Conservation (phyloP, 2,888 invertebrate genomes). For the Isotomurus palustris region DNA sequence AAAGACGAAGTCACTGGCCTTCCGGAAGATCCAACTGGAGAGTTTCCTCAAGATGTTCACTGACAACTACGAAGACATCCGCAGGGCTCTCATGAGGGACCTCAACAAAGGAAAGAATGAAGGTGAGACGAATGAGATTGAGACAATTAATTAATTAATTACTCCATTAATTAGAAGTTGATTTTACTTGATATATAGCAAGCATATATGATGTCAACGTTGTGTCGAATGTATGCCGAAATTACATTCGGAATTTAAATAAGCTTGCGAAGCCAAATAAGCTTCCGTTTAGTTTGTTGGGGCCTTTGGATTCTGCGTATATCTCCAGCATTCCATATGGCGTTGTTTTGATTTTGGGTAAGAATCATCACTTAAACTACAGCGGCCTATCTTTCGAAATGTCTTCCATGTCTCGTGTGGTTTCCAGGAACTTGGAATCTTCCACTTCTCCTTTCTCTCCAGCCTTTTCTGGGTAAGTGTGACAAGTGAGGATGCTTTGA, state of each 20-base stretch:
- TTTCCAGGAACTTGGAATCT: conserved; percentile 88
- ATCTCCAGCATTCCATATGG: conserved; percentile 78
- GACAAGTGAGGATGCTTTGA: background rate
- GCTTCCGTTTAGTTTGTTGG: too few relatives aligned
- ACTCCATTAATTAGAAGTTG: too few relatives aligned
- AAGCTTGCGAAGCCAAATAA: too few relatives aligned
- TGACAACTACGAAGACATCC: conserved; percentile 69
- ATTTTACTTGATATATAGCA: too few relatives aligned
- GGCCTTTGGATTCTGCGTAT: background rate
- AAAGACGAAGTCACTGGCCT: conserved; percentile 70
- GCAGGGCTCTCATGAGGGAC: conserved; percentile 71
- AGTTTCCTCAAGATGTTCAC: conserved; percentile 69
- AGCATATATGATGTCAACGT: too few relatives aligned
- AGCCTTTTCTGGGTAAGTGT: conserved; percentile 54
- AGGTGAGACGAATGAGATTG: too few relatives aligned
- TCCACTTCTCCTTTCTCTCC: conserved; percentile 74
- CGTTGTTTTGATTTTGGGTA: conserved; percentile 69
- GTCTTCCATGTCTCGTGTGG: conserved; percentile 44
- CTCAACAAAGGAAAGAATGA: conserved; percentile 59
- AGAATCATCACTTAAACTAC: background rate
- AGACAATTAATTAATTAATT: too few relatives aligned
- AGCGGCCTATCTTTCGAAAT: conserved; percentile 43
- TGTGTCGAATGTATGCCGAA: too few relatives aligned
- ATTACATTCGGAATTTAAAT: too few relatives aligned
- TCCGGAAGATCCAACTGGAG: conserved; percentile 74